Evolutionary conservation across 2,888 invertebrate species (phyloP), one percentile per base, ranked within the genome.

Genomic region (Toxonevra muliebris): DNA sequence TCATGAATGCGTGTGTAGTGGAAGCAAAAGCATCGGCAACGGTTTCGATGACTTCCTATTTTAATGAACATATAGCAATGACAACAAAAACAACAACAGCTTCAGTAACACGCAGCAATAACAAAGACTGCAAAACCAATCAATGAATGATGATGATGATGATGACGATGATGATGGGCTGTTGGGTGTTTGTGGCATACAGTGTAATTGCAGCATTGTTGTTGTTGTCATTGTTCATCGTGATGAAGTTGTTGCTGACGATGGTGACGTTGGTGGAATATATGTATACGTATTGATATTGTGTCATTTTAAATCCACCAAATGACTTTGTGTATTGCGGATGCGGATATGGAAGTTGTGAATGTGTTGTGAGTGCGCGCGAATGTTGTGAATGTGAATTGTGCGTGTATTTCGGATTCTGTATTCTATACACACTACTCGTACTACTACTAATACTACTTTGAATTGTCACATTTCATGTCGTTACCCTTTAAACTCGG

Each of bases 51-150:
- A n/a, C 12, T 17, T 30, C n/a, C 40, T 2, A 12, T 43, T 48
- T 48, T 58, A 20, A 42, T 58, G 42, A 20, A 57, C 55, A 55
- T 30, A 55, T 40, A 55, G 7, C 30, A 30, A 30, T 7, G 7
- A 7, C 7, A 30, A 30, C 48, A n/a, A 48, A 8, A 48, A 48
- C 48, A 48, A 11, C 30, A 30, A 30, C 48, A 48, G 1, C 4
- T 10, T 10, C 48, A 15, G 11, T 11, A 48, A 8, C 48, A 48
- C 8, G 11, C 48, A 15, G 11, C 48, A 48, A 8, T 11, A 48
- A 48, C 48, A 48, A 48, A 9, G 13, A 48, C n/a, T 19, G 5
- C 12, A 54, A 40, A 63, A 55, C 55, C 45, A 48, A 20, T 54
- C 15, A 40, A 52, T 15, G 15, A 40, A 12, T 42, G 41, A 42